Evolutionary conservation across 2,888 invertebrate genomes (phyloP).

Genomic region (Standfussiana lucernea): DNA sequence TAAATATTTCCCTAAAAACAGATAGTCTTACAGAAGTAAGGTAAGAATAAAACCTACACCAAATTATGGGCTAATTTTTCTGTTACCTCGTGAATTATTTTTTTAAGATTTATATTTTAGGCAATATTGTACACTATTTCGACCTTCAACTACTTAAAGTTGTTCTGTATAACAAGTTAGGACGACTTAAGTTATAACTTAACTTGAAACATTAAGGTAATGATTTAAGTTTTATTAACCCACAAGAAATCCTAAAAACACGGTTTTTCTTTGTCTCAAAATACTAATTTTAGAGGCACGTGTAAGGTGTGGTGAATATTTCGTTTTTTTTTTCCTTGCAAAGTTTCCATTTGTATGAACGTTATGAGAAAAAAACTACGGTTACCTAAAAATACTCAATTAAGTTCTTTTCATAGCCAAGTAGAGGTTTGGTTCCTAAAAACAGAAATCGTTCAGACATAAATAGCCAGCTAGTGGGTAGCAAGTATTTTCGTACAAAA

Average conservation of each 20-base stretch:
- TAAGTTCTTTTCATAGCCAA: not conserved
- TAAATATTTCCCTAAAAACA: not conserved
- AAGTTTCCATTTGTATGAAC: not conserved
- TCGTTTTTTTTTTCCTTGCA: not conserved
- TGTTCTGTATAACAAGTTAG: conserved; percentile 4
- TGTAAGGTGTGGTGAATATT: not conserved
- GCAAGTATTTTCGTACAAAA: not conserved
- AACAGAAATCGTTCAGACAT: not conserved
- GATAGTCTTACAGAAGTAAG: not conserved
- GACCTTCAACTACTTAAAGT: conserved; percentile 12
- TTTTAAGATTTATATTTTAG: not conserved
- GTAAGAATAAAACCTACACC: not conserved
- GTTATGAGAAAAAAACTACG: not conserved
- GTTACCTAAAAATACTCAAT: not conserved
- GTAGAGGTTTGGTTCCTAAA: not conserved
- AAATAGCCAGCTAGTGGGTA: not conserved
- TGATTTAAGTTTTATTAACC: conserved; percentile 4
- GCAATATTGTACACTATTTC: not conserved
- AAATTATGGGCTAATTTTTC: not conserved
- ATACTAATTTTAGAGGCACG: not conserved
- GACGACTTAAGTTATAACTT: not conserved
- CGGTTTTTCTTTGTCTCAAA: not conserved
- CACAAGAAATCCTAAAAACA: not conserved
- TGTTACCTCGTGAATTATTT: not conserved
- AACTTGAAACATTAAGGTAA: not conserved